Percentiles rank a stretch among this genome's conserved stretches.
Conservation (phyloP, 2,113 vertebrate genomes). For the Oxyruncus cristatus region DNA sequence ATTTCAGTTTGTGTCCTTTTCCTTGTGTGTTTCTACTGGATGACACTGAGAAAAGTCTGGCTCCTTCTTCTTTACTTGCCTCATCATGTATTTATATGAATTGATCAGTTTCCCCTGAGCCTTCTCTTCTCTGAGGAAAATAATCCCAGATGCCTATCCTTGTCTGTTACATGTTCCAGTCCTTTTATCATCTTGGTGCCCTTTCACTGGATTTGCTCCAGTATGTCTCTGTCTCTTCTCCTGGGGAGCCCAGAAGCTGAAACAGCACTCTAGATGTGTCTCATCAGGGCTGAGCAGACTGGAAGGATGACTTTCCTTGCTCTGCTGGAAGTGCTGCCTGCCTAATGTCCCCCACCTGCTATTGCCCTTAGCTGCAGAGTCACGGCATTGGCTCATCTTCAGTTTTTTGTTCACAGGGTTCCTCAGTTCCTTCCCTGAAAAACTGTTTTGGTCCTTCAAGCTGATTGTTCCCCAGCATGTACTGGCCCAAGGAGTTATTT, state of each 20-base stretch:
- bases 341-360: neutral
- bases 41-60: neutral
- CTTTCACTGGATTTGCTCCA: neutral
- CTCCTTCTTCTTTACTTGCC: neutral
- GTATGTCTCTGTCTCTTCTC: neutral
- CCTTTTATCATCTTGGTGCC: neutral
- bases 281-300: neutral
- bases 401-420: neutral
- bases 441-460: neutral
- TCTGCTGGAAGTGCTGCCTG: neutral
- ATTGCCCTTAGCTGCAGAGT: neutral
- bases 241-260: neutral
- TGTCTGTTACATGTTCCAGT: neutral
- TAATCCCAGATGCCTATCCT: neutral
- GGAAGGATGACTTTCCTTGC: neutral
- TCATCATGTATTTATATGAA: neutral
- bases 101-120: neutral
- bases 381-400: neutral
- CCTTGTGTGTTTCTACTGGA: neutral
- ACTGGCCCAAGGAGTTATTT: neutral
- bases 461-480: neutral
- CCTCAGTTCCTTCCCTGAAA: neutral
- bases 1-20: neutral
- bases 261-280: neutral
- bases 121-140: neutral